Conservation (phyloP, 2,888 invertebrate genomes). For the Miltochrista miniata region DNA sequence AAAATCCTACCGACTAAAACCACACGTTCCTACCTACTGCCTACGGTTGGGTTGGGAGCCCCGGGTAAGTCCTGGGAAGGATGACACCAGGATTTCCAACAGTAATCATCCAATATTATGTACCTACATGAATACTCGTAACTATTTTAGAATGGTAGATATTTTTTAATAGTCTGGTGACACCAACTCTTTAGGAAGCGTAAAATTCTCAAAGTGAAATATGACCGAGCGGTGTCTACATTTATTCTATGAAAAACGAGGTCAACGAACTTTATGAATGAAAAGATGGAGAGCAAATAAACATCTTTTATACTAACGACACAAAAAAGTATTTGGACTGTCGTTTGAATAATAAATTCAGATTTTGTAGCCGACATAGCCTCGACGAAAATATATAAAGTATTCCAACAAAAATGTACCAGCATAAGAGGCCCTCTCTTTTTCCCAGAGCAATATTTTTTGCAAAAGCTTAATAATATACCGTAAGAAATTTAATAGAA, state of each 20-base stretch:
- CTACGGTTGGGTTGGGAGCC: no score
- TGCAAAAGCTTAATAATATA: constrained; percentile 35
- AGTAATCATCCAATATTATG: no score
- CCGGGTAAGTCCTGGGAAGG: no score
- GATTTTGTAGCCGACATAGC: constrained; percentile 20
- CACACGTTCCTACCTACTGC: no score
- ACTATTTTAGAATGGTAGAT: constrained; percentile 7
- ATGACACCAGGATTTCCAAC: no score
- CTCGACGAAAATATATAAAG: constrained; percentile 28
- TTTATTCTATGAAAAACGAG: constrained; percentile 41
- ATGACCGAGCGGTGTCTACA: constrained; percentile 30
- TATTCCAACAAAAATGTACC: constrained; percentile 24
- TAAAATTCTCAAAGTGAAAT: constrained; percentile 26
- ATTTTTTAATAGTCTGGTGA: constrained; percentile 6
- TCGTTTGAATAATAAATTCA: constrained; percentile 41
- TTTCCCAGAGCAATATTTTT: constrained; percentile 35
- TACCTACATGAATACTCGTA: no score
- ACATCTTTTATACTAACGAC: constrained; percentile 28
- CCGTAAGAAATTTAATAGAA: no score
- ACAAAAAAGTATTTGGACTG: constrained; percentile 25
- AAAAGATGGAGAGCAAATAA: constrained; percentile 35
- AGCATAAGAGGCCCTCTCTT: constrained; percentile 9
- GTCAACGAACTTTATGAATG: constrained; percentile 42
- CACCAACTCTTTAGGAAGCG: constrained; percentile 9
- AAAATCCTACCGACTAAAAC: no score